These are phyloP conservation scores for Sterna hirundo DNA, from an alignment of 2,113 vertebrate genomes.

Conservation along the genomic window DNA sequence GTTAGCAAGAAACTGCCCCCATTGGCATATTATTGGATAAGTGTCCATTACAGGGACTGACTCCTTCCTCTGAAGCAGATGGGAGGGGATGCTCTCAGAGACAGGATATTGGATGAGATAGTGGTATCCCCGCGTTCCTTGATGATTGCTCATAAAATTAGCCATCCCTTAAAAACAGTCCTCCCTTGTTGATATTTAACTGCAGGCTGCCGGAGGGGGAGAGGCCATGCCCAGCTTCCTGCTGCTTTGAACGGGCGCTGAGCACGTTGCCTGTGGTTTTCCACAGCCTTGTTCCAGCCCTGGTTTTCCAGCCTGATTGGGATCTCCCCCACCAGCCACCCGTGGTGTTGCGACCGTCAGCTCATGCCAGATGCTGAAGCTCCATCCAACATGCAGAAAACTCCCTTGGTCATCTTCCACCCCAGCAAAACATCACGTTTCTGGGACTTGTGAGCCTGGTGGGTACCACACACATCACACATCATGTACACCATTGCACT, in stretches of 20 bases:
- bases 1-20: slow-evolving; percentile 61
- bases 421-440: neutral
- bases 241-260: fast-evolving
- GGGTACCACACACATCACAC: neutral
- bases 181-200: slow-evolving; percentile 52
- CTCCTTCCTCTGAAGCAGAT: slow-evolving; percentile 47
- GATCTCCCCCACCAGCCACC: neutral
- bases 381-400: neutral
- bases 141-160: slow-evolving; percentile 56
- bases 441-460: neutral
- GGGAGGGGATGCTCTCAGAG: slow-evolving; percentile 46
- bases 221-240: neutral
- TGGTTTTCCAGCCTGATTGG: neutral
- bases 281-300: neutral
- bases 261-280: neutral
- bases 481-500: fast-evolving
- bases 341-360: fast-evolving
- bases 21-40: slow-evolving; percentile 63
- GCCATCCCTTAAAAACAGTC: slow-evolving; percentile 21
- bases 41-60: slow-evolving; percentile 63
- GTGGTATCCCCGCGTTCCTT: slow-evolving; percentile 38
- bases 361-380: fast-evolving
- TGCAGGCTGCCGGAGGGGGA: neutral
- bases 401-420: neutral
- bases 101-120: slow-evolving; percentile 65